Base-by-base conservation (phyloP, 2,113 vertebrate species). In the Dolichallabes microphthalmus region DNA sequence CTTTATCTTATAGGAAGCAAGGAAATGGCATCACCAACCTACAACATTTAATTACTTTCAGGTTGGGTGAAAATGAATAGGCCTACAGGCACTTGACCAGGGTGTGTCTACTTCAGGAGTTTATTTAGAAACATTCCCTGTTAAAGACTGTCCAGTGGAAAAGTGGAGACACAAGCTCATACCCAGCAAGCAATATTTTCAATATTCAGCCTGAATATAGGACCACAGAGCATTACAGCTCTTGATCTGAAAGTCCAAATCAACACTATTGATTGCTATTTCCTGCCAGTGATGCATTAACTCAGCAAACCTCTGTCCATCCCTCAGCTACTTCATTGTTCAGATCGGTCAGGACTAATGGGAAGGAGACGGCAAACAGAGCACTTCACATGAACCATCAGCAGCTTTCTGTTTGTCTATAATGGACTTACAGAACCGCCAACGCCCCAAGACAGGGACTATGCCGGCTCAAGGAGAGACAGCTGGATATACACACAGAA, bases 271-370 rank as follows among this genome's bases (percentile, higher is more conserved):
- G 84, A 89, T 87, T 60, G 61, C 69, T 66, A 11, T 55, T 85
- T 85, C 83, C 80, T 83, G 74, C 32, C 81, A 76, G 17, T 30
- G 39, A 78, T 80, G 73, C 88, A 88, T 88, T 84, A 82, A 86
- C 66, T 66, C 66, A 30, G 45, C 57, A 14, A 58, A 86, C 50
- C 13, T 82, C n/a, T 32, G 78, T 78, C 85, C 50, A 86, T 57
- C 80, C 55, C 58, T 53, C 50, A 82, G n/a, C 78, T 45, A 52
- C 82, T 64, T 35, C 55, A 87, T 57, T 35, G 55, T 69, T 77
- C 19, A 53, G 15, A 22, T 63, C 14, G 45, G 64, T 15, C 71
- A 79, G 58, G 58, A 64, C 83, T 87, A 85, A 85, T 79, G 63
- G 81, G 74, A 52, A 86, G 78, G 25, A 74, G 64, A 75, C 6